A percentile compares a stretch with the other conserved stretches of the same genome.
These are phyloP conservation scores for Drosophila erecta DNA, from an alignment of 1,140 invertebrate species.

Conservation along the genomic window DNA sequence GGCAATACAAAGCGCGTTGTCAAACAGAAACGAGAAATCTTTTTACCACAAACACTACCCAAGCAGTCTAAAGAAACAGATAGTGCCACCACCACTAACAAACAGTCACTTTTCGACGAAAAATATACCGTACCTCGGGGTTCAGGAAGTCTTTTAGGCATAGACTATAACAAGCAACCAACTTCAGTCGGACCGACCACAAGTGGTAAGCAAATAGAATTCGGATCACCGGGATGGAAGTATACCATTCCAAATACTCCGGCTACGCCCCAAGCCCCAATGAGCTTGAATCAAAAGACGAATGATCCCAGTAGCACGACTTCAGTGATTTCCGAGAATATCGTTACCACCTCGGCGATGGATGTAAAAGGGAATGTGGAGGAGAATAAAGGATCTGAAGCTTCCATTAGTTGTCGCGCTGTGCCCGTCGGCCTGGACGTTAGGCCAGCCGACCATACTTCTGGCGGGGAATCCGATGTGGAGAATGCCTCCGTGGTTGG, in stretches of 20 bases:
- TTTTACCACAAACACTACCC: neutral
- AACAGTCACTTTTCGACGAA: neutral
- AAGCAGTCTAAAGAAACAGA: neutral
- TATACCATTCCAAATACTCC: too few species aligned
- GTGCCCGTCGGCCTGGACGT: neutral
- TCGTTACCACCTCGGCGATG: neutral
- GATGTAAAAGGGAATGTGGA: neutral
- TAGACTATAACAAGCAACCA: too few species aligned
- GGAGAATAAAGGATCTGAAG: neutral
- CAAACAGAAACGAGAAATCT: neutral
- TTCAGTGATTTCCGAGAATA: too few species aligned
- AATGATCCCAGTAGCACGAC: too few species aligned
- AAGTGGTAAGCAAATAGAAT: neutral
- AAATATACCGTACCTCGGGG: too few species aligned
- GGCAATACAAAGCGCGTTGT: slow-evolving; percentile 16
- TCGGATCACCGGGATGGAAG: neutral
- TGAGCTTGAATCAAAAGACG: too few species aligned
- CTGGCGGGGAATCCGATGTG: neutral
- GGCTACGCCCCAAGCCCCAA: too few species aligned
- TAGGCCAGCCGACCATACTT: neutral
- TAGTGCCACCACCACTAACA: neutral
- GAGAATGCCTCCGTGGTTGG: neutral
- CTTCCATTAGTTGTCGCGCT: neutral
- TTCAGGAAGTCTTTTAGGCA: too few species aligned
- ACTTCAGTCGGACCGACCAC: too few species aligned